Evolutionary conservation across 2,797 vertebrate genomes (phyloP).

Genomic region (Cichlasoma orientale): DNA sequence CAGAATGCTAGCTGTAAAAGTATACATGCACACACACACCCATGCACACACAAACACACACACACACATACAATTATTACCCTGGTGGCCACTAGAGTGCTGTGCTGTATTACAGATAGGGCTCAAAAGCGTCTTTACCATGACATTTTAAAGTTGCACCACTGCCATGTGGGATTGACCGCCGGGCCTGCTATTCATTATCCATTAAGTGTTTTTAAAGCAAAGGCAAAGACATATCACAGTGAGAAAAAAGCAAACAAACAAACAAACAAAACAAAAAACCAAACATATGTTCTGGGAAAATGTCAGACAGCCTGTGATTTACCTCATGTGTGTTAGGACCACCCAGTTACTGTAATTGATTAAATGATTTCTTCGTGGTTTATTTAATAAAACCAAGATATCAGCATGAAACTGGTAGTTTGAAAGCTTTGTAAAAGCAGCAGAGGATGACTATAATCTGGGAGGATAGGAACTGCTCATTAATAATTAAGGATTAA

Average conservation of each 20-base stretch:
- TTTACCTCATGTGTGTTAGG: neutral
- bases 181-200: slow-evolving; percentile 20
- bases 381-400: neutral
- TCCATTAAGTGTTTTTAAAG: slow-evolving; percentile 40
- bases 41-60: slow-evolving; percentile 22
- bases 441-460: neutral
- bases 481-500: slow-evolving; percentile 1
- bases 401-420: neutral
- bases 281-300: slow-evolving; percentile 1
- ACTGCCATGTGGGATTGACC: slow-evolving; percentile 35
- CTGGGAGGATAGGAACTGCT: neutral
- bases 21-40: neutral
- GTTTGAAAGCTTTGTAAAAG: neutral
- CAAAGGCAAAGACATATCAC: slow-evolving; percentile 25
- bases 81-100: slow-evolving; percentile 85
- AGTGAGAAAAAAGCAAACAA: neutral
- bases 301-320: slow-evolving; percentile 7
- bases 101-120: slow-evolving; percentile 82
- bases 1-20: neutral
- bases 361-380: neutral
- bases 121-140: slow-evolving; percentile 53
- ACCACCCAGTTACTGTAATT: neutral
- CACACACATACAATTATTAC: slow-evolving; percentile 61
- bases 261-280: too few species aligned
- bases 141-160: slow-evolving; percentile 64